A percentile compares a stretch with the other conserved stretches of the same genome.
Conservation (phyloP, 2,797 vertebrate species). For the Xenopus petersii region DNA sequence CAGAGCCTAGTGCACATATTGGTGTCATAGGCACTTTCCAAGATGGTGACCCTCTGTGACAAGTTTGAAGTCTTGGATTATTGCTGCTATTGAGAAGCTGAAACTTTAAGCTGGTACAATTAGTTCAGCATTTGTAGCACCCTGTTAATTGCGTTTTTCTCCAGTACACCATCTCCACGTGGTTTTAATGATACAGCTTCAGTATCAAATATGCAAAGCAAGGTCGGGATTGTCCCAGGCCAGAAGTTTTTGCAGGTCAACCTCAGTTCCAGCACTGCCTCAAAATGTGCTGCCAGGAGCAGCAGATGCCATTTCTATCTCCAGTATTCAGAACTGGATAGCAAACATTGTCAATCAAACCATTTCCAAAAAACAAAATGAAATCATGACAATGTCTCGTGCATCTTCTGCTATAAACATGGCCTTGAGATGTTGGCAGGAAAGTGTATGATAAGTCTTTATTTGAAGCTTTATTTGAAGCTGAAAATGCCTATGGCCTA, state of each 20-base stretch:
- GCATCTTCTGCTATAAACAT: constrained; percentile 65
- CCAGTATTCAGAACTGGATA: constrained; percentile 94
- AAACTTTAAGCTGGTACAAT: too few species aligned
- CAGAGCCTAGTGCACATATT: too few species aligned
- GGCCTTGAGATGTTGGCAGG: constrained; percentile 52
- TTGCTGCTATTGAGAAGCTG: too few species aligned
- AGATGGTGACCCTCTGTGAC: too few species aligned
- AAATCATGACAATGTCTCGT: constrained; percentile 74
- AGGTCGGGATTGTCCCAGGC: constrained; percentile 72
- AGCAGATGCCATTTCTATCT: constrained; percentile 81
- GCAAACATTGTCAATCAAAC: constrained; percentile 88
- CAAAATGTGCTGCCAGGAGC: constrained; percentile 72
- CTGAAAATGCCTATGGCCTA: constrained; percentile 69
- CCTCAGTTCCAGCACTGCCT: constrained; percentile 57
- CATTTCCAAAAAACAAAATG: constrained; percentile 87
- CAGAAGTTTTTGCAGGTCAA: constrained; percentile 52
- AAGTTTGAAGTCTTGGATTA: too few species aligned
- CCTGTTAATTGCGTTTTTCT: constrained; percentile 83
- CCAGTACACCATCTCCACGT: constrained; percentile 61
- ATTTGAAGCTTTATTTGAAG: constrained; percentile 66
- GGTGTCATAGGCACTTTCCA: too few species aligned
- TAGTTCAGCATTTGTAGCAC: constrained; percentile 56
- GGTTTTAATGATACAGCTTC: constrained; percentile 76
- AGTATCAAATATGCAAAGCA: constrained; percentile 73
- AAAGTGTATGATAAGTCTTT: constrained; percentile 72